A percentile compares a stretch with the other conserved stretches of the same genome.
These are phyloP conservation scores for Spea hammondii DNA, from an alignment of 2,797 vertebrate species.

Conservation along the genomic window DNA sequence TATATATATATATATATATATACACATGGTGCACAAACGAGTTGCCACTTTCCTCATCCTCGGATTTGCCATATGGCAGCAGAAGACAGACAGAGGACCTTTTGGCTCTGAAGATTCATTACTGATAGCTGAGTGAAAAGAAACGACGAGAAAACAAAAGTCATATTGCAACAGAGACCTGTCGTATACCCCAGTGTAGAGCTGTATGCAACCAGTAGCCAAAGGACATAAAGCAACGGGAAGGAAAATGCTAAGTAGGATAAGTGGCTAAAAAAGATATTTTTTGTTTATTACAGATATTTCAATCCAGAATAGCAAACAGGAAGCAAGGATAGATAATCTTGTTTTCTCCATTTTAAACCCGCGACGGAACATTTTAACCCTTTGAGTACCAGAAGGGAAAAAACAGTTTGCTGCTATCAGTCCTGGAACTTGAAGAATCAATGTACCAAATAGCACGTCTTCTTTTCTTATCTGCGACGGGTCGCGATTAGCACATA, in stretches of 20 bases:
- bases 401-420: too few species aligned
- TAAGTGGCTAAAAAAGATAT: neutral
- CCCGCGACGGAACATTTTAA: too few species aligned
- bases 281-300: neutral
- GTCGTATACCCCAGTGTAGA: neutral
- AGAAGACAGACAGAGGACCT: conserved; percentile 3
- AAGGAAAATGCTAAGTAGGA: too few species aligned
- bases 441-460: too few species aligned
- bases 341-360: too few species aligned
- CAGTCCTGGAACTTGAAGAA: too few species aligned
- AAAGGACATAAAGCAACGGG: neutral
- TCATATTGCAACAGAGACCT: conserved; percentile 13
- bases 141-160: conserved; percentile 26
- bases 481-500: too few species aligned
- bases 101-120: conserved; percentile 24
- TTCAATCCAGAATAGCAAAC: neutral
- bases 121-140: conserved; percentile 3
- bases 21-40: too few species aligned
- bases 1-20: too few species aligned
- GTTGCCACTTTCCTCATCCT: neutral
- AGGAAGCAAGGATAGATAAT: too few species aligned
- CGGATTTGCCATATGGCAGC: neutral
- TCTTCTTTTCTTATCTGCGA: too few species aligned
- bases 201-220: neutral
- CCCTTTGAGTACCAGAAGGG: too few species aligned